Conservation (phyloP, 1,140 invertebrate species). For the Zaprionus ghesquierei region DNA sequence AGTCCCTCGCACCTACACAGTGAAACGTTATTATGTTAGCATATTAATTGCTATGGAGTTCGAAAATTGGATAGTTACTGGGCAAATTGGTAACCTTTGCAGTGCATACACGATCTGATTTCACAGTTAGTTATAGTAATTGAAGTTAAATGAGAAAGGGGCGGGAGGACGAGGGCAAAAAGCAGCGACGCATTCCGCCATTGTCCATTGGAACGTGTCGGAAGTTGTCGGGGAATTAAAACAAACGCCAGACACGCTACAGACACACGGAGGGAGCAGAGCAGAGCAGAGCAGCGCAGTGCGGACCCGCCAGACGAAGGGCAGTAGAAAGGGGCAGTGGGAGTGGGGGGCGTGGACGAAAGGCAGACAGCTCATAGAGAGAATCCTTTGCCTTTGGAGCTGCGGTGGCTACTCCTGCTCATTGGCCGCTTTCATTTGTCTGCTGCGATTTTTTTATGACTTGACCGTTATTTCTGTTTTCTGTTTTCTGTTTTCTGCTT, state of each 20-base stretch:
- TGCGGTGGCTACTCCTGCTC: neutral
- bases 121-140: slow-evolving; percentile 18
- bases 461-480: slow-evolving; percentile 56
- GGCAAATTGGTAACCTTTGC: slow-evolving; percentile 2
- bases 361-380: neutral
- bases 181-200: neutral
- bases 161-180: neutral
- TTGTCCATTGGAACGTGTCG: slow-evolving; percentile 34
- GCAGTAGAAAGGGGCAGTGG: neutral
- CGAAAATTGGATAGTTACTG: too few species aligned
- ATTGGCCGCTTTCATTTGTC: slow-evolving; percentile 33
- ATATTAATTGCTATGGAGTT: slow-evolving; percentile 28
- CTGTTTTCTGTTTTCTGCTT: slow-evolving; percentile 58
- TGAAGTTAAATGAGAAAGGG: neutral
- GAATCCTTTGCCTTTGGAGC: neutral
- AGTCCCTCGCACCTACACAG: too few species aligned
- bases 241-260: neutral
- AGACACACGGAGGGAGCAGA: too few species aligned
- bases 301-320: neutral
- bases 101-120: slow-evolving; percentile 6
- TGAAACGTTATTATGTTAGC: neutral
- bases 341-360: neutral
- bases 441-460: slow-evolving; percentile 49
- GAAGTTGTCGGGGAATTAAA: slow-evolving; percentile 29
- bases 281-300: too few species aligned